phyloP scores from a whole-genome alignment of 2,888 invertebrate genomes.

The Synergus umbraculus region DNA sequence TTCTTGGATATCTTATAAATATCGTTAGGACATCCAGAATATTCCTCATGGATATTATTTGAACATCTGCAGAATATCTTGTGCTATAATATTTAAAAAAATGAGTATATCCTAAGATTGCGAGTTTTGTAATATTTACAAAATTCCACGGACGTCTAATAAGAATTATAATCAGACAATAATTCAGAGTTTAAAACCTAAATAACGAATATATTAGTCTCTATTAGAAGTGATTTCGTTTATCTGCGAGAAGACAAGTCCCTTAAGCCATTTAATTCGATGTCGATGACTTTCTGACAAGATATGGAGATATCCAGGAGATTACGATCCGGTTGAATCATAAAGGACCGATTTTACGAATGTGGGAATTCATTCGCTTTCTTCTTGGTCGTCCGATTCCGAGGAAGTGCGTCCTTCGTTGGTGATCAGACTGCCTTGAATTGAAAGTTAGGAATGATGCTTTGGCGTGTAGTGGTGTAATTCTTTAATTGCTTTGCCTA shows the following conservation, averaged over 20 bases:
- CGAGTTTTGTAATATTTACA: background rate
- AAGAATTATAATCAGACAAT: conserved; percentile 17
- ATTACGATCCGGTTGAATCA: conserved; percentile 67
- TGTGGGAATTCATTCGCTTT: conserved; percentile 54
- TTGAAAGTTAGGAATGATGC: conserved; percentile 51
- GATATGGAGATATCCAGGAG: conserved; percentile 73
- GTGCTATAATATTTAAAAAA: too few species aligned
- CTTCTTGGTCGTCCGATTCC: conserved; percentile 50
- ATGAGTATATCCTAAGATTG: too few species aligned
- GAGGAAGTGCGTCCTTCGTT: conserved; percentile 41
- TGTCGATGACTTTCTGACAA: conserved; percentile 56
- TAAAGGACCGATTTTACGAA: conserved; percentile 71
- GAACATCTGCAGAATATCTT: too few species aligned
- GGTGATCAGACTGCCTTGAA: conserved; percentile 35
- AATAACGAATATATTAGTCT: conserved; percentile 24
- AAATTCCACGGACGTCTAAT: background rate
- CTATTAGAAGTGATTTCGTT: conserved; percentile 36
- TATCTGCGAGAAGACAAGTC: conserved; percentile 31
- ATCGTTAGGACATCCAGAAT: too few species aligned
- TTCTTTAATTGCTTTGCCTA: conserved; percentile 74
- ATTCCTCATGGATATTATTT: too few species aligned
- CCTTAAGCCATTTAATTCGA: conserved; percentile 45
- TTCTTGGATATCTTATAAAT: too few species aligned
- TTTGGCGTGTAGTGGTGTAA: conserved; percentile 60
- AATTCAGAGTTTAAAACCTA: background rate